Evolutionary conservation across 1,140 invertebrate genomes (phyloP).

Genomic region (Trichogramma pretiosum): DNA sequence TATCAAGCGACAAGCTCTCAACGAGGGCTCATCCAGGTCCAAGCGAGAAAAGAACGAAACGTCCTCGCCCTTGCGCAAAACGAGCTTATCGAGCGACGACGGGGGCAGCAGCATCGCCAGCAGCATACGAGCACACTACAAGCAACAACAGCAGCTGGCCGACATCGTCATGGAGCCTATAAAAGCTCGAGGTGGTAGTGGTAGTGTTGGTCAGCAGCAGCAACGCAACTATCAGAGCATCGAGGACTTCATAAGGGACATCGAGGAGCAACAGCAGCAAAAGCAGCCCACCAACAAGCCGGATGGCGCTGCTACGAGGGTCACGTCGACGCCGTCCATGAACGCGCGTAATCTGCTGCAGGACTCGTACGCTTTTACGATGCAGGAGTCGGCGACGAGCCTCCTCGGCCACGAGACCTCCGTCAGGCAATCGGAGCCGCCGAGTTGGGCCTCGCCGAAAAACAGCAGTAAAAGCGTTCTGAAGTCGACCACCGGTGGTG

Average conservation of each 20-base stretch:
- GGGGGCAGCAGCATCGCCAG: neutral
- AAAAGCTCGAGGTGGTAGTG: neutral
- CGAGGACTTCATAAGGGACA: constrained; percentile 27
- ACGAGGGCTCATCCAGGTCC: neutral
- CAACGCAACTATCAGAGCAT: constrained; percentile 27
- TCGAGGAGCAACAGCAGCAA: too few species aligned
- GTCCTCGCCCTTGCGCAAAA: neutral
- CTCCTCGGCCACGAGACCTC: constrained; percentile 21
- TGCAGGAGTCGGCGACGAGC: constrained; percentile 15
- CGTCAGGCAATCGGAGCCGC: constrained; percentile 31
- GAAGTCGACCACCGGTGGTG: constrained; percentile 40
- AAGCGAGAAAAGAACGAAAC: constrained; percentile 1
- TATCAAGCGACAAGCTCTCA: neutral
- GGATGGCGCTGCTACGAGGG: constrained; percentile 16
- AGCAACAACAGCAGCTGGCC: constrained; percentile 1
- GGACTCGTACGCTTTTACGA: constrained; percentile 16
- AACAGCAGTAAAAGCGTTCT: constrained; percentile 48
- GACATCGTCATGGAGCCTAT: neutral
- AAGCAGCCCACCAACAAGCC: constrained; percentile 5
- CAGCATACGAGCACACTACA: too few species aligned
- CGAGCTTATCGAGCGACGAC: neutral
- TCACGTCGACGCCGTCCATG: constrained; percentile 22
- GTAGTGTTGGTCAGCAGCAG: too few species aligned
- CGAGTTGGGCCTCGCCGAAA: constrained; percentile 27
- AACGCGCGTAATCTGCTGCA: constrained; percentile 20